A percentile compares a stretch with the other conserved stretches of the same genome.
These are phyloP conservation scores for Bujurquina vittata DNA, from an alignment of 2,113 vertebrate genomes.

Conservation along the genomic window DNA sequence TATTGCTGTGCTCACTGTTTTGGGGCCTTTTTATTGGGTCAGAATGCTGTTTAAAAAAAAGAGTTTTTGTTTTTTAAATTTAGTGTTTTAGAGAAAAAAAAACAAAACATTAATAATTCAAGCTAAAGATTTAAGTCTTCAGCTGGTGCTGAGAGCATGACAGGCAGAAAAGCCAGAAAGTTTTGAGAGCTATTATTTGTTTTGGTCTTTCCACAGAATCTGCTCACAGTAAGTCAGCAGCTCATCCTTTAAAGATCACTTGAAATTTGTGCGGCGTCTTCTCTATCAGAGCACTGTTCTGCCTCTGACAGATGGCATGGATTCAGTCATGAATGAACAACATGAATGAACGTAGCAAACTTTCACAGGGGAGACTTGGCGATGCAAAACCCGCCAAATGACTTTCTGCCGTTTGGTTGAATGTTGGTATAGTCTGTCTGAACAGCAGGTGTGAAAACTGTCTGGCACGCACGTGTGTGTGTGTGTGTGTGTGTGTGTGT, in stretches of 20 bases:
- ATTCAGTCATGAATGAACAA: neutral
- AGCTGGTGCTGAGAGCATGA: neutral
- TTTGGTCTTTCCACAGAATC: neutral
- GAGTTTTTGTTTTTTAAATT: neutral
- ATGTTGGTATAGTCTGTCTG: constrained; percentile 32
- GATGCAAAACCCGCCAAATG: neutral
- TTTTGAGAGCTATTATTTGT: neutral
- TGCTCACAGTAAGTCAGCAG: neutral
- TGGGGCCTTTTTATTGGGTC: neutral
- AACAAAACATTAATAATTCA: neutral
- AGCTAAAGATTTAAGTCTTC: neutral
- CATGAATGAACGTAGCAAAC: neutral
- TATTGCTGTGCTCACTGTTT: neutral
- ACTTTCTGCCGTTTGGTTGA: neutral
- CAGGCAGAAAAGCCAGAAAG: neutral
- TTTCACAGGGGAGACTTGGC: neutral
- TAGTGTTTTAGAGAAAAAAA: neutral
- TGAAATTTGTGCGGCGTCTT: neutral
- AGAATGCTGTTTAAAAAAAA: neutral
- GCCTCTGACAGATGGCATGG: neutral
- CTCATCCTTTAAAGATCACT: neutral
- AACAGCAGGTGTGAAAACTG: constrained; percentile 49
- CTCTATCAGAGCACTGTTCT: neutral
- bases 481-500: neutral
- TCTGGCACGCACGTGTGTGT: neutral